Conservation (phyloP, 2,888 invertebrate genomes). For the Meiosimyza platycephala region DNA sequence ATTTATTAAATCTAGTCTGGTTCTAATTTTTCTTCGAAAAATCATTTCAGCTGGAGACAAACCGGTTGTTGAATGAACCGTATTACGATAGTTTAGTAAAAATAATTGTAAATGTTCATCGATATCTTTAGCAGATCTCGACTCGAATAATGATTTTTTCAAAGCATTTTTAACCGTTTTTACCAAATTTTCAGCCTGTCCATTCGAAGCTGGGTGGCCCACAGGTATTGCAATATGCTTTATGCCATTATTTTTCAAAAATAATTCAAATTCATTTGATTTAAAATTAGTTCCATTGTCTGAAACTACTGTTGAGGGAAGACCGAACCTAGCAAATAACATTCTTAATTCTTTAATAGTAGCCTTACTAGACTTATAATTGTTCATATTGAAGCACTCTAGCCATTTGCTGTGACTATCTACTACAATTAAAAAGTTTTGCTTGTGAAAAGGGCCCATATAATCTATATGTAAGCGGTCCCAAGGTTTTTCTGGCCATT, state of each 20-base stretch:
- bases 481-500: constrained; percentile 33
- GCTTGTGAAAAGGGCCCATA: constrained; percentile 36
- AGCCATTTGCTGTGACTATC: too few species aligned
- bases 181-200: neutral
- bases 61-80: too few species aligned
- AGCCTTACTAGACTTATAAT: constrained; percentile 37
- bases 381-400: constrained; percentile 9
- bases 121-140: too few species aligned
- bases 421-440: constrained; percentile 19
- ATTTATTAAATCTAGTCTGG: too few species aligned
- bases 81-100: too few species aligned
- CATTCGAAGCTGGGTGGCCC: too few species aligned
- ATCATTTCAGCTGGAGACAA: too few species aligned
- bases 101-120: too few species aligned
- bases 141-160: neutral
- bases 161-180: neutral
- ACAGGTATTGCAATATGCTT: too few species aligned
- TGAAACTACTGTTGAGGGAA: constrained; percentile 49
- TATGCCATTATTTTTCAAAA: constrained; percentile 7
- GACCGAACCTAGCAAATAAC: constrained; percentile 49
- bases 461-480: constrained; percentile 43
- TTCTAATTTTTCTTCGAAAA: too few species aligned
- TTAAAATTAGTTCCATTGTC: constrained; percentile 50
- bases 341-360: constrained; percentile 33
- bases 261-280: constrained; percentile 47